phyloP scores from a whole-genome alignment of 1,140 invertebrate genomes.

The Brachionus angularis region DNA sequence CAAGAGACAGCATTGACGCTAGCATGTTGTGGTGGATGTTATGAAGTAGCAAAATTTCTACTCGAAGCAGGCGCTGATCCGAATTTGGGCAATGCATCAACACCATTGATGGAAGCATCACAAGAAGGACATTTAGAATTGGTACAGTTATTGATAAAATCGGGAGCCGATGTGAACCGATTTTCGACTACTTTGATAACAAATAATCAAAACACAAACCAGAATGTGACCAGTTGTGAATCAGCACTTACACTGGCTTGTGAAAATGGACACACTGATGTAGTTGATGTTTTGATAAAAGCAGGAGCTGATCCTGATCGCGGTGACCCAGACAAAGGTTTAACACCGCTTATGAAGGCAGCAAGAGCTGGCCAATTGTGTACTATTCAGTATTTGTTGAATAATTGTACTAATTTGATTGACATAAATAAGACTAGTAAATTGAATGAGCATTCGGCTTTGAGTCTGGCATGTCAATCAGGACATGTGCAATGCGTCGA shows the following conservation, averaged over 20 bases:
- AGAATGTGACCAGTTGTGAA: conserved; percentile 75
- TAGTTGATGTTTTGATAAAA: conserved; percentile 55
- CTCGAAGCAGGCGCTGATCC: conserved; percentile 91
- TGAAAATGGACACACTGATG: conserved; percentile 60
- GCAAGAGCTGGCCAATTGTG: conserved; percentile 58
- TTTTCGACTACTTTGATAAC: conserved; percentile 47
- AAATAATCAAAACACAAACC: conserved; percentile 76
- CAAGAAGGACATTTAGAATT: conserved; percentile 93
- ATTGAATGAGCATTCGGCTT: conserved; percentile 59
- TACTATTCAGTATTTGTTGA: conserved; percentile 59
- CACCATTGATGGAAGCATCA: conserved; percentile 94
- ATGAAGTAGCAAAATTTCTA: conserved; percentile 93
- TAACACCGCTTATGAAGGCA: conserved; percentile 62
- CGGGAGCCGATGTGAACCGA: conserved; percentile 47
- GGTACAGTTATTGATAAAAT: conserved; percentile 63
- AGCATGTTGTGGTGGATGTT: conserved; percentile 92
- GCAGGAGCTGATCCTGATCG: conserved; percentile 58
- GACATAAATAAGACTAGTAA: conserved; percentile 56
- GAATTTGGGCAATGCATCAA: conserved; percentile 79
- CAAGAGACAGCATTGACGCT: conserved; percentile 94
- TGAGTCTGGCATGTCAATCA: conserved; percentile 67
- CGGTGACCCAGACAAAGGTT: conserved; percentile 59
- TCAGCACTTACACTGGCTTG: conserved; percentile 59
- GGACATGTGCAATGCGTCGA: conserved; percentile 89
- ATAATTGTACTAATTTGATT: conserved; percentile 5